phyloP scores from a whole-genome alignment of 2,113 vertebrate genomes.

The Philantomba maxwellii region DNA sequence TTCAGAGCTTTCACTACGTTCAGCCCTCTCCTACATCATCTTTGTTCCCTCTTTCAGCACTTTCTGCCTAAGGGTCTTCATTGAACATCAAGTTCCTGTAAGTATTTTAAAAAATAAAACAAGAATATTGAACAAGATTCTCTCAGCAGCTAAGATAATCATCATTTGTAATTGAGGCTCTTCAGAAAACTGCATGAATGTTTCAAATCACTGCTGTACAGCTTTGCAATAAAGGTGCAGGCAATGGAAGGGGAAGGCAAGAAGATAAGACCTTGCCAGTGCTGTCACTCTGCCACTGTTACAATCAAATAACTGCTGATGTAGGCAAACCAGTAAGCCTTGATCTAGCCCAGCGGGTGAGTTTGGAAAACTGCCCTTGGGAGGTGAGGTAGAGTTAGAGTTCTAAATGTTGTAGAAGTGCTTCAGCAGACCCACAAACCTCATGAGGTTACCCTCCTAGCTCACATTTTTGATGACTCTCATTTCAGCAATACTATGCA shows the following conservation, averaged over 20 bases:
- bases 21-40: neutral
- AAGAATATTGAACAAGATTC: slow-evolving; percentile 5
- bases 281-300: neutral
- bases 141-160: slow-evolving; percentile 12
- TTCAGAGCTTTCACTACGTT: neutral
- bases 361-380: neutral
- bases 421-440: neutral
- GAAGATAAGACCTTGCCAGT: neutral
- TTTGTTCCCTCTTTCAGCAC: neutral
- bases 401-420: neutral
- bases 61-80: neutral
- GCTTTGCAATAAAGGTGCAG: neutral
- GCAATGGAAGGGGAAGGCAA: neutral
- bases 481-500: neutral
- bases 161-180: neutral
- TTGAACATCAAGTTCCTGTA: slow-evolving; percentile 52
- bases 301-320: fast-evolving
- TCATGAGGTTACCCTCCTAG: neutral
- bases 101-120: slow-evolving; percentile 25
- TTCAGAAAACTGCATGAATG: neutral
- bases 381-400: neutral
- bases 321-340: neutral
- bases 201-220: neutral
- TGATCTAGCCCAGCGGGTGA: neutral
- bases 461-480: neutral